These are phyloP conservation scores for Syngnathus rostellatus DNA, from an alignment of 2,797 vertebrate species.

Conservation along the genomic window DNA sequence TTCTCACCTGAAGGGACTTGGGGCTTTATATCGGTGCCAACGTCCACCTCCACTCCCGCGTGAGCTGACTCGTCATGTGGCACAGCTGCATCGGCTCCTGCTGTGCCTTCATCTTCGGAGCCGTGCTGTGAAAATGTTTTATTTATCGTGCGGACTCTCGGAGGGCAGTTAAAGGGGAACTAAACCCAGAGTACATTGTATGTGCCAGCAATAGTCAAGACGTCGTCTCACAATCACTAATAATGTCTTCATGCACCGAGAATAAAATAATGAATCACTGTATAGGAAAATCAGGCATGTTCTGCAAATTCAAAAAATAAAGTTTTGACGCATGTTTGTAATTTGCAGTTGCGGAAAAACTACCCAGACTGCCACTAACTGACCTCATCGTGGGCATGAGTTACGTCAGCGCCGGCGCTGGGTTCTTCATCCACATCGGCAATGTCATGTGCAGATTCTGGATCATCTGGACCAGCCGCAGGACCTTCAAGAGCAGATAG, in stretches of 20 bases:
- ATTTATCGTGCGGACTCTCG: neutral
- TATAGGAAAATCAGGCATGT: no score
- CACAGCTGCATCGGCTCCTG: neutral
- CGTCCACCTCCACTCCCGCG: neutral
- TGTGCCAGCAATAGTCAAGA: no score
- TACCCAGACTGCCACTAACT: conserved; percentile 1
- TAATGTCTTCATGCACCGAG: no score
- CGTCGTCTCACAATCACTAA: no score
- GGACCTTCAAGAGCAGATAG: neutral
- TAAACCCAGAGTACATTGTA: no score
- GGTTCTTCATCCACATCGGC: neutral
- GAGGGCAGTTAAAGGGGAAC: neutral
- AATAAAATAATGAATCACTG: no score
- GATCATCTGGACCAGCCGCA: conserved; percentile 1
- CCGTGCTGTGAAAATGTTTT: conserved; percentile 10
- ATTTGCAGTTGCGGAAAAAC: neutral
- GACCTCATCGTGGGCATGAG: conserved; percentile 21
- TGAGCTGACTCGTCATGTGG: neutral
- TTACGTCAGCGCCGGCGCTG: neutral
- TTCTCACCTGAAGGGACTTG: conserved; percentile 19
- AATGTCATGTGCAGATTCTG: conserved; percentile 7
- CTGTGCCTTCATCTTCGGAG: neutral
- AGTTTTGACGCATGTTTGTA: no score
- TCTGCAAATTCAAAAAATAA: no score
- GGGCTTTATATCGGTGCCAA: no score